Base-by-base conservation (phyloP, 2,797 vertebrate species). In the Ataeniobius toweri region DNA sequence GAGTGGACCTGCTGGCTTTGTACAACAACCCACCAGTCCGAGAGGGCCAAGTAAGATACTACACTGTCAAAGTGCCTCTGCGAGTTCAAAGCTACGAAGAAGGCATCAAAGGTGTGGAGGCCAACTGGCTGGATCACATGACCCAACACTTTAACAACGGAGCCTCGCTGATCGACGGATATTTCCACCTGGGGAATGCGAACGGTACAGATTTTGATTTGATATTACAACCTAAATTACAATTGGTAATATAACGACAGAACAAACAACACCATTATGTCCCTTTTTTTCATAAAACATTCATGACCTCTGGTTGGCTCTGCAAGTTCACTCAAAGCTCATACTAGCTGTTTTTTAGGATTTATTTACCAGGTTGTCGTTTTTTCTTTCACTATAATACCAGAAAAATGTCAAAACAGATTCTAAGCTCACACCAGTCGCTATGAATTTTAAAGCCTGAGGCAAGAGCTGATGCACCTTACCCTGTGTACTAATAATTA, bases 41-140 rank as follows among this genome's bases (percentile, higher is more conserved):
- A 1, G 96, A 96, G 53, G 95, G 86, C 77, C 95, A 95, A 86
- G 91, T 95, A 77, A 97, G 97, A 78, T 99, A 98, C 90, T 99
- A 98, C 69, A 97, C 97, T 0, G 95, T 98, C 85, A 98, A 97
- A 86, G 97, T 99, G 65, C 98, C 98, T 16, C 96, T 99, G 87
- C 95, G 94, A 74, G 95, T 99, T 72, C 96, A 97, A 75, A 96
- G 89, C 71, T 96, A 96, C 0, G 96, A 96, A 3, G 96, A 96
- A 83, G 95, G 95, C 1, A 93, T 97, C 82, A 96, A 92, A 86
- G 89, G 96, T 2, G 88, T 99, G 81, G 97, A 99, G 81, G 98
- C 97, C 79, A 98, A 97, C 92, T 99, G 98, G 98, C 92, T 99
- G 90, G 98, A 99, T 86, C 97, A 99, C 94, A 98, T 99, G 98